Base-by-base conservation (phyloP, 2,888 invertebrate species). In the Drosophila meridionalis region DNA sequence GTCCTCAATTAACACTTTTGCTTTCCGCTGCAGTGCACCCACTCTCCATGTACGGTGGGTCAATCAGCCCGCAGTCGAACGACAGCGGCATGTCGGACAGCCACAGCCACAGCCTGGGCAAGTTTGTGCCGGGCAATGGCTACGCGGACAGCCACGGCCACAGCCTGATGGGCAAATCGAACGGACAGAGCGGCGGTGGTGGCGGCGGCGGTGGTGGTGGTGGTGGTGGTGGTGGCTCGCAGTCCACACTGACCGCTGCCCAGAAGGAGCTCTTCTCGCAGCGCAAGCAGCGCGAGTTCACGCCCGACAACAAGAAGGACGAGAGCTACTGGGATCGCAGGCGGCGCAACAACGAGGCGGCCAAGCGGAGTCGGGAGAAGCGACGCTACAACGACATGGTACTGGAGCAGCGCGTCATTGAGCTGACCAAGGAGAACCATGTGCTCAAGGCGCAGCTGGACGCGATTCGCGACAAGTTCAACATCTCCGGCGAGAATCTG, bases 251-350 rank as follows among this genome's bases (percentile, higher is more conserved):
- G 68, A 84, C 89, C 2, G 89, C 86, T 11, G 90, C 96, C 86
- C 95, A 96, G 82, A 97, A 97, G 91, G 97, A 97, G 80, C 94
- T 97, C 90, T 97, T 97, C 93, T 97, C 97, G 2, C 97, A 97
- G 90, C 95, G 98, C 88, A 99, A 99, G 92, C 98, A 98, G 92
- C 95, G 99, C 14, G 98, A 99, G 93, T 99, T 99, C 93, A 99
- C 98, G 76, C 99, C 99, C 0, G 99, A 99, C 92, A 97, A 96
- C 93, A 98, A 98, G 93, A 99, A 99, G 92, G 99, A 99, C 91
- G 98, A 98, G 89, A 97, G 97, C 91, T 99, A 99, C 93, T 99
- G 99, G 99, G 98, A 99, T 93, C 95, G 99, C 67, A 95, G 99
- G 67, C 95, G 99, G 76, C 95, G 99, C 70, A 99, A 99, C 94